These are phyloP conservation scores for Drosophila quinaria DNA, from an alignment of 2,888 invertebrate genomes.

Conservation along the genomic window DNA sequence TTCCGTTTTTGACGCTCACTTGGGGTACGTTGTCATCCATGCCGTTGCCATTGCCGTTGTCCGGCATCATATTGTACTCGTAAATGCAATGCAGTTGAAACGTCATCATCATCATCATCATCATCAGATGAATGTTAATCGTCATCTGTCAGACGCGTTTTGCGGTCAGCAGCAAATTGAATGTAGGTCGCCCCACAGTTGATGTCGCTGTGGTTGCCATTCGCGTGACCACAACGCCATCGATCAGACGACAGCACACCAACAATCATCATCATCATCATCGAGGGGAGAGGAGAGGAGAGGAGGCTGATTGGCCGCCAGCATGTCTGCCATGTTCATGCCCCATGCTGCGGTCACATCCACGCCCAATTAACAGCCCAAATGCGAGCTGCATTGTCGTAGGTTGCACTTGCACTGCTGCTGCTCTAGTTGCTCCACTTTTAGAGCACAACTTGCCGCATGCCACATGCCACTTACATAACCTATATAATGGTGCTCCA, in stretches of 20 bases:
- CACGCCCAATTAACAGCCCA: constrained; percentile 55
- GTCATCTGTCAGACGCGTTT: constrained; percentile 78
- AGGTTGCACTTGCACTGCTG: constrained; percentile 18
- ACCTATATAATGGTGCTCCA: constrained; percentile 37
- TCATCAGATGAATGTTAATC: constrained; percentile 57
- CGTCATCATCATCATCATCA: constrained; percentile 16
- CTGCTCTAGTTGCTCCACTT: constrained; percentile 44
- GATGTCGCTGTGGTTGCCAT: constrained; percentile 59
- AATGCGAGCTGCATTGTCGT: constrained; percentile 35
- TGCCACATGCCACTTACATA: constrained; percentile 39
- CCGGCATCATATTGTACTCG: constrained; percentile 21
- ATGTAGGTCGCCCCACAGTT: constrained; percentile 69
- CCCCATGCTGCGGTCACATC: constrained; percentile 30
- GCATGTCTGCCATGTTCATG: constrained; percentile 62
- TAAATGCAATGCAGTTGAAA: constrained; percentile 36
- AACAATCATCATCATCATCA: constrained; percentile 5
- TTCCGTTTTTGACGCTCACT: constrained; percentile 67
- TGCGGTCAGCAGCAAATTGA: constrained; percentile 78
- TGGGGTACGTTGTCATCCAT: constrained; percentile 31
- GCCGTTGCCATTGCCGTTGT: constrained; percentile 30
- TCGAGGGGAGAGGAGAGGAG: neutral
- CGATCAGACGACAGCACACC: constrained; percentile 62
- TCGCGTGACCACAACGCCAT: constrained; percentile 78
- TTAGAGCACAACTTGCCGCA: constrained; percentile 5
- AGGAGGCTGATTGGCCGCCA: constrained; percentile 64